Conservation (phyloP, 2,888 invertebrate species). For the Phorcus lineatus region DNA sequence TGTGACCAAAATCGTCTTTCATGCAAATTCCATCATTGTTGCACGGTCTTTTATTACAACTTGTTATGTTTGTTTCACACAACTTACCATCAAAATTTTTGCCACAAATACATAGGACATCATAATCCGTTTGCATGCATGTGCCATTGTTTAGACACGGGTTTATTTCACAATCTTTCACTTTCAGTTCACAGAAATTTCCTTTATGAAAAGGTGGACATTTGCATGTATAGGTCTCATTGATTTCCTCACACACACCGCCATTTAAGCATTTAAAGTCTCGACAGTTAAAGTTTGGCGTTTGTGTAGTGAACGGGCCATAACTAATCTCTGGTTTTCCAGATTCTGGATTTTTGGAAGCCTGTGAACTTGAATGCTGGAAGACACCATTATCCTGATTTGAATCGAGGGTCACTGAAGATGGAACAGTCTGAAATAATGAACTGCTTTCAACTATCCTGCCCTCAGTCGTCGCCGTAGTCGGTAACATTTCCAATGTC, state of each 20-base stretch:
- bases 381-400: too few relatives aligned
- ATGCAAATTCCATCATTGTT: slow-evolving; percentile 28
- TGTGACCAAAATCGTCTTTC: slow-evolving; percentile 80
- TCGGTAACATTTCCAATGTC: neutral
- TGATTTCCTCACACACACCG: neutral
- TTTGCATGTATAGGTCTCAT: slow-evolving; percentile 66
- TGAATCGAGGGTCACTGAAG: too few relatives aligned
- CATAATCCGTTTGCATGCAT: slow-evolving; percentile 67
- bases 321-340: too few relatives aligned
- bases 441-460: too few relatives aligned
- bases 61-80: slow-evolving; percentile 91
- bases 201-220: slow-evolving; percentile 93
- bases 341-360: too few relatives aligned
- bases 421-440: too few relatives aligned
- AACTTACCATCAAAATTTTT: slow-evolving; percentile 80
- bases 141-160: slow-evolving; percentile 34
- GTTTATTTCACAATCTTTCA: slow-evolving; percentile 85
- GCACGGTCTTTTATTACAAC: slow-evolving; percentile 79
- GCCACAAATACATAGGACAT: slow-evolving; percentile 83
- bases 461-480: neutral
- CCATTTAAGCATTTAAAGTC: neutral
- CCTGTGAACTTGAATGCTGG: too few relatives aligned
- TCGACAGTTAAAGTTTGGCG: neutral
- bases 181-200: slow-evolving; percentile 88
- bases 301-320: too few relatives aligned